Evolutionary conservation across 2,888 invertebrate genomes (phyloP), one percentile per base, ranked within the genome.

Genomic region (Agrenia bidenticulata): DNA sequence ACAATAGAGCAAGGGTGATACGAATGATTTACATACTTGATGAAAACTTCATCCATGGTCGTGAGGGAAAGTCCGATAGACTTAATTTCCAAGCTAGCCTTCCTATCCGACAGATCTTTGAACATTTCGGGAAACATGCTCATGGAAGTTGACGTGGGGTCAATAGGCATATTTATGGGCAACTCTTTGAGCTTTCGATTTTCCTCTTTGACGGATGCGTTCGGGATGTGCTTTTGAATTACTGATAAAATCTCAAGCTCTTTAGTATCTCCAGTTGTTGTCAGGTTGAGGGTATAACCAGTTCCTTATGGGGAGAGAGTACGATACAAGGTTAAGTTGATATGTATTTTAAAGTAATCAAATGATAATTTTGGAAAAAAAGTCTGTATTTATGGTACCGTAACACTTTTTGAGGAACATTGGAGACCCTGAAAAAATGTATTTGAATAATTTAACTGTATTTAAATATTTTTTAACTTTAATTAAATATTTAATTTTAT

Each of bases 1-100:
- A n/a, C n/a, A n/a, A n/a, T n/a, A n/a, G n/a, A n/a, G n/a, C n/a
- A n/a, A n/a, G n/a, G n/a, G n/a, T n/a, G n/a, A n/a, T n/a, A n/a
- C n/a, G n/a, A n/a, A n/a, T n/a, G n/a, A n/a, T n/a, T n/a, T n/a
- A 77, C 84, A 82, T 82, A 87, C 87, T 86, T 87, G 85, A 92
- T 86, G 78, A 92, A 92, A 0, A 94, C 93, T 80, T 94, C 93
- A 81, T 94, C 93, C 80, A 94, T 83, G 0, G 92, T 90, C 0
- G 94, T 92, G 17, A 91, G 86, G 0, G 92, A 89, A 0, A 94
- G 86, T 0, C 92, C 90, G 62, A 92, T 88, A 7, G 89, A 87
- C 54, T 84, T 83, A 51, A 95, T 87, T 0, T 87, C 87, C 19
- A 92, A 80, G 2, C 81, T 78, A 0, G 80, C 78, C 73, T 84